Percentiles rank a stretch among this genome's conserved stretches.
phyloP scores from a whole-genome alignment of 92 coral and sea anemone species.

The Diadumene lineata region DNA sequence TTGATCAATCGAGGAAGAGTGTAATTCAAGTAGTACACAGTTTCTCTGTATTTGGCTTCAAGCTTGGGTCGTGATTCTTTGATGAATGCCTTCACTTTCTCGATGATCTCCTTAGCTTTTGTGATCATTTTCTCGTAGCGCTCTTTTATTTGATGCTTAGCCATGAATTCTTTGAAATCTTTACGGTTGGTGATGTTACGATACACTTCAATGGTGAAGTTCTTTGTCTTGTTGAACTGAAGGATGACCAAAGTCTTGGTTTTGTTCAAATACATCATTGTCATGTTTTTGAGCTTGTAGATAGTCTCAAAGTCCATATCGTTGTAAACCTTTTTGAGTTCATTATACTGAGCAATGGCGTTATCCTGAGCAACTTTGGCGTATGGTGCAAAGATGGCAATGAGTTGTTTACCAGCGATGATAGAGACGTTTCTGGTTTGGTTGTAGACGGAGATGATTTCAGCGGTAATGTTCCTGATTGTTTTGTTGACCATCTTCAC shows the following conservation, averaged over 20 bases:
- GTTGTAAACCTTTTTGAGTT: constrained; percentile 18
- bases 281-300: constrained; percentile 41
- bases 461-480: constrained; percentile 45
- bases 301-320: constrained; percentile 20
- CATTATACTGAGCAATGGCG: constrained; percentile 43
- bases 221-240: constrained; percentile 47
- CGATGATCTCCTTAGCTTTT: constrained; percentile 51
- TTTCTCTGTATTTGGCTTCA: constrained; percentile 57
- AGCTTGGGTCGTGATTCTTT: constrained; percentile 57
- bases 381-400: constrained; percentile 61
- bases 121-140: constrained; percentile 47
- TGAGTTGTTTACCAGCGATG: constrained; percentile 66
- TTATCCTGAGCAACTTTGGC: constrained; percentile 52
- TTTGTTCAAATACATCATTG: constrained; percentile 57
- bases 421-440: constrained; percentile 65
- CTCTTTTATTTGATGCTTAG: constrained; percentile 53
- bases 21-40: constrained; percentile 62
- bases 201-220: constrained; percentile 45
- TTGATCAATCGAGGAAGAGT: constrained; percentile 65
- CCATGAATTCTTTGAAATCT: constrained; percentile 66
- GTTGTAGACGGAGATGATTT: constrained; percentile 62
- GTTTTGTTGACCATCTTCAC: constrained; percentile 65
- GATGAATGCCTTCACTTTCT: constrained; percentile 47
- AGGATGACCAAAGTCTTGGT: constrained; percentile 55
- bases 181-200: constrained; percentile 50